Base-by-base conservation (phyloP, 2,888 invertebrate species). In the Chironomus tentans region DNA sequence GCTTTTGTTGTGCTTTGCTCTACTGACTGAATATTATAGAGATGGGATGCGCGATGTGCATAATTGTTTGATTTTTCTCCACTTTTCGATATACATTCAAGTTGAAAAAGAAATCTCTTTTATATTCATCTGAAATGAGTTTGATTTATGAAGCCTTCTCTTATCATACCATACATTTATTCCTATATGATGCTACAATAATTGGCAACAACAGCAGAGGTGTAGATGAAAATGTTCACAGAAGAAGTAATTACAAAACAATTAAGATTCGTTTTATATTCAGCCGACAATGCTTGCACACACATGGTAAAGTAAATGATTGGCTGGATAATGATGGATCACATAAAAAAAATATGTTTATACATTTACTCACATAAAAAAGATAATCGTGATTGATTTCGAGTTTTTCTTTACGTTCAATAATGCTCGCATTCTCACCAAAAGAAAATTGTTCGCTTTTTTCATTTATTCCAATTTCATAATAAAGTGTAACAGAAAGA, bases 201-300 rank as follows among this genome's bases (percentile, higher is more conserved):
- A 38, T 38, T 38, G 38, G 38, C 38, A 38, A 38, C 38, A 38
- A 38, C 38, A 38, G 38, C 38, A 38, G 10, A 38, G 38, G 38
- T 38, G 38, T 38, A 38, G 38, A 38, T 38, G 28, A 68, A 62
- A 68, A 68, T 68, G 68, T 28, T 28, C 68, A 68, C 24, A 56
- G 56, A 15, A 56, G 21, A 70, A 47, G 70, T 70, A 70, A 70
- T 70, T 70, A 70, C 70, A 70, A 70, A 70, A 70, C 70, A 70
- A 70, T 70, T 70, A 70, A 70, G 70, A 56, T 56, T 15, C 18
- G 18, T 56, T 56, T 56, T 18, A 56, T 56, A 15, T 56, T 18
- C n/a, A 56, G 15, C 56, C 56, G 56, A 56, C 56, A 18, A 50
- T 50, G 13, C 50, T 50, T 38, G 38, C 38, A 38, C 38, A 38